Evolutionary conservation across 2,797 vertebrate genomes (phyloP).

Genomic region (Eurystomus glaucurus): DNA sequence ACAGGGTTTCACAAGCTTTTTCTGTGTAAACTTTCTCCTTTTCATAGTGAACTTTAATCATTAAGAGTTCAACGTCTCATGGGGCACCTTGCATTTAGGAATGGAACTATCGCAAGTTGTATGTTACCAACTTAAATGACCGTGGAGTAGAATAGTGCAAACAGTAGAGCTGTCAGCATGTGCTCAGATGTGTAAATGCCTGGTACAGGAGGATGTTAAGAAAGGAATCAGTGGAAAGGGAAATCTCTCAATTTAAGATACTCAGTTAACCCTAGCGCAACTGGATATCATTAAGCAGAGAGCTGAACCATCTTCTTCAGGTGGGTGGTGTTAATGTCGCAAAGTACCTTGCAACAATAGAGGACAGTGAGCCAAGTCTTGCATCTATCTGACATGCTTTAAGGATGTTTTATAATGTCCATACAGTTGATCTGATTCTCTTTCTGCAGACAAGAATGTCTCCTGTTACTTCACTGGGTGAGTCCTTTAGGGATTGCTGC

Average conservation of each 20-base stretch:
- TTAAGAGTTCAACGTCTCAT: neutral
- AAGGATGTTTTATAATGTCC: neutral
- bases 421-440: neutral
- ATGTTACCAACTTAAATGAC: neutral
- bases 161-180: neutral
- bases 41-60: neutral
- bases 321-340: neutral
- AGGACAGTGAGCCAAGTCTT: neutral
- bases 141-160: neutral
- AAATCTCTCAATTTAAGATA: slow-evolving; percentile 24
- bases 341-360: neutral
- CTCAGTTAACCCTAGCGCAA: neutral
- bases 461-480: neutral
- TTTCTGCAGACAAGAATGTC: neutral
- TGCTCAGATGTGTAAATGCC: neutral
- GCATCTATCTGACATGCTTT: neutral
- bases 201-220: neutral
- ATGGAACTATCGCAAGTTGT: neutral
- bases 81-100: neutral
- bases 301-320: neutral
- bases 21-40: neutral
- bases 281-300: neutral
- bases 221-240: neutral
- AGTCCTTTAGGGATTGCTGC: neutral
- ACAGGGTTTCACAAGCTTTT: neutral